These are phyloP conservation scores for Solea solea DNA, from an alignment of 2,113 vertebrate genomes.

Conservation along the genomic window DNA sequence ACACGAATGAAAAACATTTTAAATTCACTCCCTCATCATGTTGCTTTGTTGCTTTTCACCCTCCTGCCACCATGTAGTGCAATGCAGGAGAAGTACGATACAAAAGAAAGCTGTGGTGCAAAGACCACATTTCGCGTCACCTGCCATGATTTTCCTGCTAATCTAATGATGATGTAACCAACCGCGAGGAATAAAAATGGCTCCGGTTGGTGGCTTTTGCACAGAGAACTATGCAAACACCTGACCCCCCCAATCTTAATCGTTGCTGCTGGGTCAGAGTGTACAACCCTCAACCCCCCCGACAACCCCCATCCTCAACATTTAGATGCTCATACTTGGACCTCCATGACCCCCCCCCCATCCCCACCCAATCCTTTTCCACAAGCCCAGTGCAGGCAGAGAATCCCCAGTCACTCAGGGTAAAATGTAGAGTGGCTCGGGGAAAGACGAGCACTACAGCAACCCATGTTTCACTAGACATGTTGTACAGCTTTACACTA, in stretches of 20 bases:
- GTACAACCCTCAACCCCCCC: constrained; percentile 71
- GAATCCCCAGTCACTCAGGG: constrained; percentile 58
- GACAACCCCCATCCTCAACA: constrained; percentile 13
- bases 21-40: constrained; percentile 20
- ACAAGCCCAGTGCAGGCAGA: constrained; percentile 21
- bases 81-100: constrained; percentile 20
- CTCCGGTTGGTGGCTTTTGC: constrained; percentile 81
- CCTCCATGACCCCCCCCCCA: constrained; percentile 13
- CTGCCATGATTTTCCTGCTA: constrained; percentile 62
- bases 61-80: constrained; percentile 37
- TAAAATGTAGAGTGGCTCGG: constrained; percentile 62
- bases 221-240: constrained; percentile 86
- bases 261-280: constrained; percentile 82
- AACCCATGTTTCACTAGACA: constrained; percentile 45
- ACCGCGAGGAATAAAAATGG: constrained; percentile 72
- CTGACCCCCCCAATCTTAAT: constrained; percentile 81
- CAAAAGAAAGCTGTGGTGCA: constrained; percentile 43
- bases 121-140: constrained; percentile 62
- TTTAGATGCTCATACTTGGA: constrained; percentile 39
- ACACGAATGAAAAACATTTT: not conserved
- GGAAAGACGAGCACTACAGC: constrained; percentile 62
- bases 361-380: no score
- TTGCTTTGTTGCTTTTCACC: constrained; percentile 16
- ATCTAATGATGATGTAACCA: constrained; percentile 72
- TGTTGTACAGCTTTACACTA: constrained; percentile 58